phyloP scores from a whole-genome alignment of 1,140 invertebrate genomes.

The Zaprionus davidi region DNA sequence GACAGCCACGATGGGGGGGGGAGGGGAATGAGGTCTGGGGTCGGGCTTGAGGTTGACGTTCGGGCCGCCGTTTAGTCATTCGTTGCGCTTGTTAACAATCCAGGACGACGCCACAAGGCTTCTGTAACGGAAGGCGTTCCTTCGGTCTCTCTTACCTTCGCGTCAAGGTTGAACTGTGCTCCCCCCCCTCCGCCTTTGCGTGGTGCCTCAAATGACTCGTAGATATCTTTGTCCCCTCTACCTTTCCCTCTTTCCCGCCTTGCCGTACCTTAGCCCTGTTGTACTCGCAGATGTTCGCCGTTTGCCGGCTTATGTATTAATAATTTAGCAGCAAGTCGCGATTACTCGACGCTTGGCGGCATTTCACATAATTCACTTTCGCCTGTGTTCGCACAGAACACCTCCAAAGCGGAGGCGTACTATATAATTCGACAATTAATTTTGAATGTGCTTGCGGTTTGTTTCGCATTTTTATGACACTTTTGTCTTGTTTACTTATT shows the following conservation, averaged over 20 bases:
- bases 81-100: constrained; percentile 77
- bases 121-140: constrained; percentile 46
- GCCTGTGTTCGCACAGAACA: constrained; percentile 38
- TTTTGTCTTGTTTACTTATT: constrained; percentile 12
- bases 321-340: constrained; percentile 75
- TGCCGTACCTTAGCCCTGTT: constrained; percentile 13
- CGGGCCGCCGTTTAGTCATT: constrained; percentile 67
- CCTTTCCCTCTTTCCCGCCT: constrained; percentile 9
- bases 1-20: not conserved
- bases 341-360: constrained; percentile 67
- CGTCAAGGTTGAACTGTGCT: constrained; percentile 39
- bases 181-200: not conserved
- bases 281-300: constrained; percentile 50
- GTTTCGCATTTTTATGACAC: not conserved
- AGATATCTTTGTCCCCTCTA: constrained; percentile 34
- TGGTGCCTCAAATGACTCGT: constrained; percentile 56
- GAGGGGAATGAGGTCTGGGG: constrained; percentile 10
- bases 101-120: constrained; percentile 49
- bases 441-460: constrained; percentile 33
- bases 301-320: constrained; percentile 68
- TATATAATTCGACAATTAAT: constrained; percentile 43
- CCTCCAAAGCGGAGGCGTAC: constrained; percentile 27
- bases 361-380: constrained; percentile 75
- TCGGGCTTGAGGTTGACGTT: constrained; percentile 4
- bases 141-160: constrained; percentile 30